A percentile compares a stretch with the other conserved stretches of the same genome.
Conservation (phyloP, 2,113 vertebrate genomes). For the Chlamydotis undulata region DNA sequence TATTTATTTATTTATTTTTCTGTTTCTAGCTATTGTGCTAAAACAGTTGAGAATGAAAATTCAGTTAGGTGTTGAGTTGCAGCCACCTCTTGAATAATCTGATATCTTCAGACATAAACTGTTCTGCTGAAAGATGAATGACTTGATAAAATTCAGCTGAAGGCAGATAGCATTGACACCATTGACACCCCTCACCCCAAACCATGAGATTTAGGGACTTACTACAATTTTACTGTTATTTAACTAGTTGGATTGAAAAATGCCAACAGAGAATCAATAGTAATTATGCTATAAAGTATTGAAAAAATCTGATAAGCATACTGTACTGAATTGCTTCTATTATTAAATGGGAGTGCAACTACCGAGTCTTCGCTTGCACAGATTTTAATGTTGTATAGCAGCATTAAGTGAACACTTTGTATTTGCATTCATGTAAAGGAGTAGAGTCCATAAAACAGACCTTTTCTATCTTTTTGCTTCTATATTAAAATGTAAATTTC, state of each 20-base stretch:
- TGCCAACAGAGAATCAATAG: not conserved
- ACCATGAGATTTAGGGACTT: not conserved
- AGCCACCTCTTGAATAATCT: not conserved
- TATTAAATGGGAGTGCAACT: not conserved
- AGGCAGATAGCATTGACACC: not conserved
- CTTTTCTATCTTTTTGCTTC: not conserved
- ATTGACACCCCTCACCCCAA: not conserved
- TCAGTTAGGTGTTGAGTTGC: not conserved
- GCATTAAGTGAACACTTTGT: not conserved
- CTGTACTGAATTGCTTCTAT: not conserved
- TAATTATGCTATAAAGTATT: not conserved
- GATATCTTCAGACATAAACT: not conserved
- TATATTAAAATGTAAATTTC: not conserved
- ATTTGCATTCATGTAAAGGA: not conserved
- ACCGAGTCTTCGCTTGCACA: not conserved
- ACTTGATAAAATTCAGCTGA: slow-evolving; percentile 38
- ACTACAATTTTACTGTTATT: not conserved
- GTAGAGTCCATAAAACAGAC: not conserved
- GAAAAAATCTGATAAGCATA: not conserved
- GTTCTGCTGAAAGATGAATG: slow-evolving; percentile 23
- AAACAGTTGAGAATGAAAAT: not conserved
- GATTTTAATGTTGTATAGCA: not conserved
- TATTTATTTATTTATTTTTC: not conserved
- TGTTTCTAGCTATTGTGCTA: slow-evolving; percentile 15
- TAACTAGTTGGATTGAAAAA: not conserved